Base-by-base conservation (phyloP, 2,113 vertebrate species). In the Aviceda subcristata region DNA sequence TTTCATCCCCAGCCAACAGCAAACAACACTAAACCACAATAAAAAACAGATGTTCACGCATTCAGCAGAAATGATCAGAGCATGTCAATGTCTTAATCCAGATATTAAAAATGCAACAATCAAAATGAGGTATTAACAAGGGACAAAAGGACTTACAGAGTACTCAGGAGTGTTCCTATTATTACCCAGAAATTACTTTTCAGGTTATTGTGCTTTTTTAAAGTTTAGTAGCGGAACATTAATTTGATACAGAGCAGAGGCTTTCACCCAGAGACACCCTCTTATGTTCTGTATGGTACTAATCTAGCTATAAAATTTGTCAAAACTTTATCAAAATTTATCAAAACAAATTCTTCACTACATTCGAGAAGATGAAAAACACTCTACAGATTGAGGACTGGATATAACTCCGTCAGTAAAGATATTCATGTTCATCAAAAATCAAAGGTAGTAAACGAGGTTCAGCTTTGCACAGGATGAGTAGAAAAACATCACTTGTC, bases 21-120 rank as follows among this genome's bases (percentile, higher is more conserved):
- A 97, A 91, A 87, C 85, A 95, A 66, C 71, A 85, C 69, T 87
- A 89, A 95, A 91, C 41, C 88, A 85, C 71, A 92, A 88, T 59
- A 92, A 94, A 94, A 93, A 88, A 11, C 93, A 96, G 95, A 95
- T 92, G 84, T 89, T 97, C 88, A 86, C 1, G 0, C 75, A 67
- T 90, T 93, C 84, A 83, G 83, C 81, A 91, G 78, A 92, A 96
- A 60, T n/a, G 80, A 97, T 96, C 96, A 96, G 79, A 94, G 94
- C 27, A 34, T 50, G 53, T 95, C 90, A 82, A 71, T 95, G 63
- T 96, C 92, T 96, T 81, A 93, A 85, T 93, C n/a, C 74, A 83
- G 89, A 53, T 71, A 95, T 96, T 97, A 96, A 93, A 96, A 97
- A 96, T 96, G 86, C 90, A 96, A 83, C 92, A 90, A 90, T 78